Evolutionary conservation across 2,113 vertebrate species (phyloP).

Genomic region (Erythrolamprus reginae): DNA sequence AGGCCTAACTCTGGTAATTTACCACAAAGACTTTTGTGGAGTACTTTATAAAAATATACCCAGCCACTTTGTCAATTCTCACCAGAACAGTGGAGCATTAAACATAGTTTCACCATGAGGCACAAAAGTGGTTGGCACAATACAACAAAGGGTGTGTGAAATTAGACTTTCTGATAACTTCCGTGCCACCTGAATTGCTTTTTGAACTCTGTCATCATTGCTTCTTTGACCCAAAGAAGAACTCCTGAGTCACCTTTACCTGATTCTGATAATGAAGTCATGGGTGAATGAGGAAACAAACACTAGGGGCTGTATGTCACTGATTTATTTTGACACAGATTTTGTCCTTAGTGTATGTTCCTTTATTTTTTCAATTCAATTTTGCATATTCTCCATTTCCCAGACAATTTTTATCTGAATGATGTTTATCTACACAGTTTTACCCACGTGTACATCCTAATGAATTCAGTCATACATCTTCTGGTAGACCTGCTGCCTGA

Average conservation of each 20-base stretch:
- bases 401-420: neutral
- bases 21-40: neutral
- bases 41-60: neutral
- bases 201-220: neutral
- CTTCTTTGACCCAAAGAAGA: neutral
- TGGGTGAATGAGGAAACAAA: neutral
- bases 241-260: neutral
- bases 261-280: neutral
- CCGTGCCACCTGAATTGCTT: neutral
- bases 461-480: neutral
- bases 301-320: neutral
- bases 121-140: neutral
- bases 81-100: neutral
- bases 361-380: neutral
- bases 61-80: neutral
- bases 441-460: neutral
- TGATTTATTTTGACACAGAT: neutral
- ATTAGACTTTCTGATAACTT: neutral
- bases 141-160: neutral
- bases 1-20: neutral
- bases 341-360: neutral
- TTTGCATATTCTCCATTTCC: neutral
- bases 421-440: neutral
- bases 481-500: neutral
- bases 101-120: neutral